These are phyloP conservation scores for Spicauda simplicius DNA, from an alignment of 2,888 invertebrate species.

Conservation along the genomic window DNA sequence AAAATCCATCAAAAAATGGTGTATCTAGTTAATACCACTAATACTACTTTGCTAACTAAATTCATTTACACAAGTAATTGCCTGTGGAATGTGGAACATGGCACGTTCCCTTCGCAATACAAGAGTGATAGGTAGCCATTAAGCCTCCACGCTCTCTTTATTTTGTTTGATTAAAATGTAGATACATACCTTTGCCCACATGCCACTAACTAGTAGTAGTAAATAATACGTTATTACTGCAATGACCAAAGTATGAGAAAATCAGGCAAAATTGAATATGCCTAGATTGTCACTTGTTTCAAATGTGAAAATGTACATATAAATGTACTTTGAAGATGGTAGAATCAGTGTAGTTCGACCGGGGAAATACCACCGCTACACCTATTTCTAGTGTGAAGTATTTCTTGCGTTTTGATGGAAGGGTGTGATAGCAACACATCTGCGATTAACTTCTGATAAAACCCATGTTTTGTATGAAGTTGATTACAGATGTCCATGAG, in stretches of 20 bases:
- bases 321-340: too few relatives aligned
- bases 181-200: constrained; percentile 9
- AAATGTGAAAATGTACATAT: too few relatives aligned
- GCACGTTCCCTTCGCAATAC: constrained; percentile 31
- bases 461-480: too few relatives aligned
- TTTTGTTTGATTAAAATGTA: constrained; percentile 23
- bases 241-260: neutral
- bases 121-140: constrained; percentile 12
- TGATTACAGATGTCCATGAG: too few relatives aligned
- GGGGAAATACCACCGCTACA: too few relatives aligned
- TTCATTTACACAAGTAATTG: constrained; percentile 1
- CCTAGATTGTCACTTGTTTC: too few relatives aligned
- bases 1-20: too few relatives aligned
- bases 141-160: constrained; percentile 33
- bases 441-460: too few relatives aligned
- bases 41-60: neutral
- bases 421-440: too few relatives aligned
- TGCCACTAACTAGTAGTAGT: neutral
- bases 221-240: neutral
- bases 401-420: too few relatives aligned
- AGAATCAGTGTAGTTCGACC: too few relatives aligned
- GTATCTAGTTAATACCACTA: neutral
- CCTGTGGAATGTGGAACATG: constrained; percentile 12
- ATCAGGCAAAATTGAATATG: neutral
- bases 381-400: too few relatives aligned